These are phyloP conservation scores for Rhyacichthys aspro DNA, from an alignment of 2,797 vertebrate genomes.

Conservation along the genomic window DNA sequence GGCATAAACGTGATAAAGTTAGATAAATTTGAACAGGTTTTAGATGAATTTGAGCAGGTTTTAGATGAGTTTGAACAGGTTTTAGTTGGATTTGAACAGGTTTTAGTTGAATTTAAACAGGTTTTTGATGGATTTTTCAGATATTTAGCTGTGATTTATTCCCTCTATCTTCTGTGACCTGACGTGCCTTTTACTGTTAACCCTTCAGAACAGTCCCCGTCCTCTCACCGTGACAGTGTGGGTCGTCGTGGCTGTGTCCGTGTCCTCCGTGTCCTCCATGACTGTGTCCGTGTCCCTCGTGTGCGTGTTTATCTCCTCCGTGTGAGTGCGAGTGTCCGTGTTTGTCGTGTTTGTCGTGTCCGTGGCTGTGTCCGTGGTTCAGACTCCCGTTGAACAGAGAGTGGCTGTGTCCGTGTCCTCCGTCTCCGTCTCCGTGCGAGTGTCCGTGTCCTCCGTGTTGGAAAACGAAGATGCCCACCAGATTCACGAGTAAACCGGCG, in stretches of 20 bases:
- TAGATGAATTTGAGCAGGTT: no score
- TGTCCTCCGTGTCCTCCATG: slow-evolving; percentile 75
- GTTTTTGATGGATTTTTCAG: no score
- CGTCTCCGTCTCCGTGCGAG: slow-evolving; percentile 84
- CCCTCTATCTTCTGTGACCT: slow-evolving; percentile 69
- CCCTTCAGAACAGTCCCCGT: background rate
- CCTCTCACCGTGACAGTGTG: slow-evolving; percentile 65
- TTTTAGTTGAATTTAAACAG: no score
- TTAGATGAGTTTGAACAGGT: no score
- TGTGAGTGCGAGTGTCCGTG: slow-evolving; percentile 50
- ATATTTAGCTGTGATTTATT: no score
- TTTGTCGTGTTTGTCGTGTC: background rate
- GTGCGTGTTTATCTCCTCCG: slow-evolving; percentile 8
- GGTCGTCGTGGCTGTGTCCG: slow-evolving; percentile 55
- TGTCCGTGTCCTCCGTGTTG: slow-evolving; percentile 96
- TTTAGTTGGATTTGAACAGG: no score
- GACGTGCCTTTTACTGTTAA: no score
- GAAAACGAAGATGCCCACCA: slow-evolving; percentile 96
- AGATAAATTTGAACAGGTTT: no score
- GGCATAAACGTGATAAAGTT: no score
- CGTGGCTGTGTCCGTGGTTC: slow-evolving; percentile 57
- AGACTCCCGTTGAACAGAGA: slow-evolving; percentile 74
- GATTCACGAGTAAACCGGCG: slow-evolving; percentile 93
- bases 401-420: slow-evolving; percentile 81
- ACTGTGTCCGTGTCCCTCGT: slow-evolving; percentile 65